Conservation (phyloP, 2,888 invertebrate genomes). For the Orthonevra nobilis region DNA sequence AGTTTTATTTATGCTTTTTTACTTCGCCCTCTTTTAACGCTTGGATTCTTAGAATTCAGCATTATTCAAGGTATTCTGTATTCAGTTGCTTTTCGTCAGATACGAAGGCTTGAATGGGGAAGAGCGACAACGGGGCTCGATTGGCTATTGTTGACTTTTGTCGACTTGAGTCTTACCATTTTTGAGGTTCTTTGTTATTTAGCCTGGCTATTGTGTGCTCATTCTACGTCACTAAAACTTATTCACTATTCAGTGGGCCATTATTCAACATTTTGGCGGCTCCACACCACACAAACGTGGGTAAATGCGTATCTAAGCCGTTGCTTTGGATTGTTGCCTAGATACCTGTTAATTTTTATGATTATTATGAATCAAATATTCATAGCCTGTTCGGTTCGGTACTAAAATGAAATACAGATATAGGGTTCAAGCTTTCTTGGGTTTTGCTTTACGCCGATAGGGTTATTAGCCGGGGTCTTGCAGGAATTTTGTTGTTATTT, state of each 20-base stretch:
- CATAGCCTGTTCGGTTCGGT: constrained; percentile 17
- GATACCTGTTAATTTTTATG: constrained; percentile 29
- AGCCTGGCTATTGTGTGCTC: neutral
- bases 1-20: neutral
- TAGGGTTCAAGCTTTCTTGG: neutral
- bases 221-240: constrained; percentile 14
- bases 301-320: neutral
- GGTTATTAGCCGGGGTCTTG: constrained; percentile 29
- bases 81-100: constrained; percentile 9
- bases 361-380: constrained; percentile 47
- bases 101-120: too few species aligned
- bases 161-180: neutral
- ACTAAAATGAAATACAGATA: neutral
- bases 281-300: too few species aligned
- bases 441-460: constrained; percentile 11
- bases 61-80: constrained; percentile 7
- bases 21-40: constrained; percentile 35
- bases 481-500: constrained; percentile 12
- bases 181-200: neutral
- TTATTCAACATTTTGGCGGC: constrained; percentile 14
- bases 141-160: constrained; percentile 28
- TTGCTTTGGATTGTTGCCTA: neutral
- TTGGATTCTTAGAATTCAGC: constrained; percentile 31
- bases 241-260: constrained; percentile 38
- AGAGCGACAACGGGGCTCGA: neutral